Base-by-base conservation (phyloP, 2,797 vertebrate genomes). In the Myotis myotis region DNA sequence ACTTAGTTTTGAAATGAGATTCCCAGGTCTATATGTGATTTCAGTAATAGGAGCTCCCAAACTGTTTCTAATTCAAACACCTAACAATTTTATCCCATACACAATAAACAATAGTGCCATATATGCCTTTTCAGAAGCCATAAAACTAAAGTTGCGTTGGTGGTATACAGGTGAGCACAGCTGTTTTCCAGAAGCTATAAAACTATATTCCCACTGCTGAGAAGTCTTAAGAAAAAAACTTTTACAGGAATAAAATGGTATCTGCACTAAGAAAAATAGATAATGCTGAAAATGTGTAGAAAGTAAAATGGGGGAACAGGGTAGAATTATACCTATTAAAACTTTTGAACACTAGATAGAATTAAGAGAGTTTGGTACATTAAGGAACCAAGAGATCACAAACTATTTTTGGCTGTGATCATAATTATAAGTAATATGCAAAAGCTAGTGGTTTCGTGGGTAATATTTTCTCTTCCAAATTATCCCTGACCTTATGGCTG, bases 321-420 rank as follows among this genome's bases (percentile, higher is more conserved):
- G 30, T 78, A 6, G 30, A 92, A 70, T 55, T 13, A 78, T 2
- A 75, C 4, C 33, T 87, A 89, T 79, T 68, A 91, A 87, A 92
- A 89, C 15, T 47, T 88, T 74, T 53, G 11, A 95, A 95, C 74
- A 76, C 16, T 30, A 83, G 47, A 90, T 41, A 92, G 60, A 89
- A 92, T 74, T 49, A 89, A 25, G 41, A 30, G 47, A 60, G 20
- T 78, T 76, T 96, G 83, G 16, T 89, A 66, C 38, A 75, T 86
- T 94, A 94, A 91, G 60, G 47, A 89, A 91, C 10, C 47, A 93
- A 96, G 51, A 89, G 47, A 95, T 53, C 23, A 90, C 57, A 86
- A 89, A 87, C n/a, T 94, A 84, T 82, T 95, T 80, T 85, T 88
- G 33, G n/a, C 74, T 92, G 70, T 33, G 28, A 94, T 70, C 75